Evolutionary conservation across 1,140 invertebrate genomes (phyloP), one percentile per base, ranked within the genome.

Genomic region (Drosophila parvula): DNA sequence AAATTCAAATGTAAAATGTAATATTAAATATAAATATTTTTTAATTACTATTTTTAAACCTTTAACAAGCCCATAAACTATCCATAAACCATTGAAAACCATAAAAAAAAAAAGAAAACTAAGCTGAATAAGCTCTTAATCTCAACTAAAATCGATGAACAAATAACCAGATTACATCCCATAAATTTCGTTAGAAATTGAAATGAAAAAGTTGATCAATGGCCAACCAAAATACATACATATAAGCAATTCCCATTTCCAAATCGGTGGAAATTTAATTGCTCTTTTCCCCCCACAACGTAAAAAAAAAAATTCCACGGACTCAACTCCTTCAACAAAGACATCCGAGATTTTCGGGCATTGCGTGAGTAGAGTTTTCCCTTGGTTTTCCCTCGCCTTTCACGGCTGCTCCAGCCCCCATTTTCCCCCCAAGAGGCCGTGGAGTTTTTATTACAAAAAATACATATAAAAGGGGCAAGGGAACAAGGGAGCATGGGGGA

Each of bases 371-470:
- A 60, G 73, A 56, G 56, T 61, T 63, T 76, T 64, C 22, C 27
- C 59, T 11, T 8, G 9, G 27, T 18, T 56, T 65, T 53, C 10
- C 36, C 58, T n/a, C 44, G 75, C 79, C 73, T 79, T 65, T 84
- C 77, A 80, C 77, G 74, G 43, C 45, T n/a, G 27, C 45, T 16
- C 8, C 14, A 28, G 57, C 14, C 14, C 14, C 14, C 28, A 56
- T 30, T 43, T 51, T 50, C 32, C 32, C 32, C 36, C 56, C 62
- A 47, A 63, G 61, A 76, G 53, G 60, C 76, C 64, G 28, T 40
- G 73, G 58, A 70, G 76, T 81, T 82, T 89, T 89, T 88, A 89
- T 89, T 89, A 84, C 79, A 83, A 83, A 81, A 58, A 47, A 71
- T n/a, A 71, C 40, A 43, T 38, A 69, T 68, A 79, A 57, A 43